Evolutionary conservation across 2,888 invertebrate genomes (phyloP).

Genomic region (Carpatolechia fugitivella): DNA sequence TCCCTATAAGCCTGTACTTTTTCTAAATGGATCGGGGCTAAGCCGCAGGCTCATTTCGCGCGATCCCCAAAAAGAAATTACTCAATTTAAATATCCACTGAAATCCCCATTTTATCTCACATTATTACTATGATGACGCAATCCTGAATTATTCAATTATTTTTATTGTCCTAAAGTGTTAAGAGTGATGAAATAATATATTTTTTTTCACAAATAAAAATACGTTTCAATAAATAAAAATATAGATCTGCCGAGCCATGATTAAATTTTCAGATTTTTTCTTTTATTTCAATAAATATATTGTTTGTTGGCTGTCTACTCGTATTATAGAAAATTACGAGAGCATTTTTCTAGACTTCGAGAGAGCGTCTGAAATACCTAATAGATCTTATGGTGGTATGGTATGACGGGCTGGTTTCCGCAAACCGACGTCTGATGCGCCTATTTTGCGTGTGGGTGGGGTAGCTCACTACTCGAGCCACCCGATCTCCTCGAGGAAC

Average conservation of each 20-base stretch:
- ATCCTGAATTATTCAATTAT: neutral
- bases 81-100: constrained; percentile 56
- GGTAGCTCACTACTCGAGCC: too few species aligned
- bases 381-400: too few species aligned
- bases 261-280: too few species aligned
- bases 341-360: constrained; percentile 24
- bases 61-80: constrained; percentile 54
- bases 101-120: constrained; percentile 53
- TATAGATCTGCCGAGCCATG: too few species aligned
- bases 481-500: too few species aligned
- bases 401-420: too few species aligned
- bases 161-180: neutral
- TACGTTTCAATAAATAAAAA: neutral
- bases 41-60: constrained; percentile 58
- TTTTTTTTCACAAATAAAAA: neutral
- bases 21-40: constrained; percentile 43
- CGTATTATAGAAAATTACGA: too few species aligned
- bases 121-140: constrained; percentile 48
- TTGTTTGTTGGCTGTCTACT: too few species aligned
- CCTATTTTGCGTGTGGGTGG: too few species aligned
- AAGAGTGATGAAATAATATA: neutral
- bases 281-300: too few species aligned
- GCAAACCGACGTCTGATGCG: too few species aligned
- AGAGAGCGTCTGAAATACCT: constrained; percentile 31
- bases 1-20: too few species aligned